Base-by-base conservation (phyloP, 2,888 invertebrate genomes). In the Thyatira batis region DNA sequence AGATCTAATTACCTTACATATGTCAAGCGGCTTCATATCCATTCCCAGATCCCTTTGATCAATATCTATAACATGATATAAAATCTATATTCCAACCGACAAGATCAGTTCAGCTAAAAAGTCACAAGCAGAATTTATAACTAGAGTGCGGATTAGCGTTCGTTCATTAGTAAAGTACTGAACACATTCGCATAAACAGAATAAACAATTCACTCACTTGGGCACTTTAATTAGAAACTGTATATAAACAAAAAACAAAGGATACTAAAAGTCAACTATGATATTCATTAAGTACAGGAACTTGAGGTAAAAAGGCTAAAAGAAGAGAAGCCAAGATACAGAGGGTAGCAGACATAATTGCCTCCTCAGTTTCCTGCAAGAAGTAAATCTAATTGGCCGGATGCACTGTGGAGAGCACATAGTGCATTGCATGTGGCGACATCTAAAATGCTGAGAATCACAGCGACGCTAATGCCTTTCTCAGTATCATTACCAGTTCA, bases 351-450 rank as follows among this genome's bases (percentile, higher is more conserved):
- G 54, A 53, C 56, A 67, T 75, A 76, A 76, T 75, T 72, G 68
- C 60, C 59, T 54, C 51, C 59, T 58, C 55, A 58, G 67, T 59
- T 73, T 72, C 72, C 72, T 57, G 66, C 63, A 57, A 30, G 58
- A n/a, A 66, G 63, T 64, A 68, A 73, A 77, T 76, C 67, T 78
- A 76, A 78, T 76, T 74, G 71, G 60, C 50, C 57, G 65, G 62
- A 59, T 67, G 55, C 61, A 60, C 48, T 39, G 13, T 20, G 51
- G 45, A 39, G 21, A 45, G 61, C 45, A 52, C 33, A n/a, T n/a
- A 0, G 28, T 33, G 6, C n/a, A n/a, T 13, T n/a, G 9, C 33
- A 13, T 5, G 1, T 33, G 17, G 39, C 39, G 17, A 17, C 39
- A 4, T 33, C 33, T 0, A 39, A 39, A 17, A 39, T 39, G 17